Conservation (phyloP, 2,888 invertebrate genomes). For the Thecocarcelia acutangulata region DNA sequence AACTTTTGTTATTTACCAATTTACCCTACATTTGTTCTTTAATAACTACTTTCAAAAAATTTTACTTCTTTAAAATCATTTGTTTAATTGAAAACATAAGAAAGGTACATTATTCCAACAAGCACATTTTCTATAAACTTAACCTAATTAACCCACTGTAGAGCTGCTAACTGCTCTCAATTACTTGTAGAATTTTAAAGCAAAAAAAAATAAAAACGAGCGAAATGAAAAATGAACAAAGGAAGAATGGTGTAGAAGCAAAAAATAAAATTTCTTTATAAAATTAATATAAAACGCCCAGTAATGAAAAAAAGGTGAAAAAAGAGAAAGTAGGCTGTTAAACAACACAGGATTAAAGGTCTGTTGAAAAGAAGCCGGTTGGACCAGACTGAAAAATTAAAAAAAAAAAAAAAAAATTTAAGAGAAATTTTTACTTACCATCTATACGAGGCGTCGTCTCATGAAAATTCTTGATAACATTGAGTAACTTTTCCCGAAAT, state of each 20-base stretch:
- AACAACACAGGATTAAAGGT: slow-evolving; percentile 45
- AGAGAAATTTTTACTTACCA: slow-evolving; percentile 75
- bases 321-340: slow-evolving; percentile 57
- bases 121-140: slow-evolving; percentile 38
- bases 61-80: not conserved
- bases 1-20: too few species aligned
- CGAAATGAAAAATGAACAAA: slow-evolving; percentile 45
- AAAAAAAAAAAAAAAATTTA: not conserved
- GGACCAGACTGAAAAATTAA: slow-evolving; percentile 30
- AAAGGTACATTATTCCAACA: too few species aligned
- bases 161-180: slow-evolving; percentile 22
- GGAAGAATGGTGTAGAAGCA: slow-evolving; percentile 43
- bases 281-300: slow-evolving; percentile 38
- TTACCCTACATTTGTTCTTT: too few species aligned
- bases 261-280: slow-evolving; percentile 10
- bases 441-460: slow-evolving; percentile 86
- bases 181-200: not conserved
- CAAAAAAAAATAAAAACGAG: slow-evolving; percentile 14
- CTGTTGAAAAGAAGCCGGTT: slow-evolving; percentile 59
- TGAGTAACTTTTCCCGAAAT: slow-evolving; percentile 92
- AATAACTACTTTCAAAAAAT: too few species aligned
- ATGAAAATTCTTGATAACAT: slow-evolving; percentile 93
- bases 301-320: slow-evolving; percentile 12
- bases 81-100: not conserved
- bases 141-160: slow-evolving; percentile 52